Percentiles rank a stretch among this genome's conserved stretches.
phyloP scores from a whole-genome alignment of 1,140 invertebrate genomes.

The Galendromus occidentalis region DNA sequence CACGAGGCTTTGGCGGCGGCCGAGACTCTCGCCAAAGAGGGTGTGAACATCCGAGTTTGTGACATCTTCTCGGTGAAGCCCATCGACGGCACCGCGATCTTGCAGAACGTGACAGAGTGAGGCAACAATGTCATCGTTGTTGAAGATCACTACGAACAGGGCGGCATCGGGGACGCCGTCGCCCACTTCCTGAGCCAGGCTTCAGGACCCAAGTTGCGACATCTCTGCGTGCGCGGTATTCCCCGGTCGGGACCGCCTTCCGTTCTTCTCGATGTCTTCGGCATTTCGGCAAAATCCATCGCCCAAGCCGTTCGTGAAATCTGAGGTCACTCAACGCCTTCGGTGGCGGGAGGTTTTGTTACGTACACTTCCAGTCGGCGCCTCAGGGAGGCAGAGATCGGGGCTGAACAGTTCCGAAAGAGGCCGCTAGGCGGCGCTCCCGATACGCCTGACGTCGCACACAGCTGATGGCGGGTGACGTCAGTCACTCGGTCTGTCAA shows the following conservation, averaged over 20 bases:
- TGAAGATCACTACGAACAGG: conserved; percentile 90
- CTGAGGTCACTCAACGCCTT: not conserved
- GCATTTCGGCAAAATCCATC: conserved; percentile 62
- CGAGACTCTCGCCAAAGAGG: conserved; percentile 42
- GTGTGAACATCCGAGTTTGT: conserved; percentile 51
- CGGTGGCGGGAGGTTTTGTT: no score
- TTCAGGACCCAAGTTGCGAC: conserved; percentile 52
- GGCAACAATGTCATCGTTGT: conserved; percentile 71
- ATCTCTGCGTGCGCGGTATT: conserved; percentile 59
- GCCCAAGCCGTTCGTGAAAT: conserved; percentile 37
- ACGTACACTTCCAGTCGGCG: no score
- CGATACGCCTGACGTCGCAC: no score
- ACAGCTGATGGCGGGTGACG: no score
- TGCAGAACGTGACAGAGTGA: conserved; percentile 51
- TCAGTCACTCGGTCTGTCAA: no score
- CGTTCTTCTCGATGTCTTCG: conserved; percentile 65
- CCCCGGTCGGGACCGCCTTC: conserved; percentile 74
- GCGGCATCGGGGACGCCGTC: conserved; percentile 89
- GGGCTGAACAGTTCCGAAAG: no score
- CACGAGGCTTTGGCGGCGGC: conserved; percentile 73
- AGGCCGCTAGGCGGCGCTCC: no score
- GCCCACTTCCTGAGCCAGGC: conserved; percentile 52
- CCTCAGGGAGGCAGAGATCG: no score
- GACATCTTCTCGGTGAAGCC: conserved; percentile 94
- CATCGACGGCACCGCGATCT: conserved; percentile 55